Evolutionary conservation across 2,888 invertebrate species (phyloP).

Genomic region (Onchidella celtica): DNA sequence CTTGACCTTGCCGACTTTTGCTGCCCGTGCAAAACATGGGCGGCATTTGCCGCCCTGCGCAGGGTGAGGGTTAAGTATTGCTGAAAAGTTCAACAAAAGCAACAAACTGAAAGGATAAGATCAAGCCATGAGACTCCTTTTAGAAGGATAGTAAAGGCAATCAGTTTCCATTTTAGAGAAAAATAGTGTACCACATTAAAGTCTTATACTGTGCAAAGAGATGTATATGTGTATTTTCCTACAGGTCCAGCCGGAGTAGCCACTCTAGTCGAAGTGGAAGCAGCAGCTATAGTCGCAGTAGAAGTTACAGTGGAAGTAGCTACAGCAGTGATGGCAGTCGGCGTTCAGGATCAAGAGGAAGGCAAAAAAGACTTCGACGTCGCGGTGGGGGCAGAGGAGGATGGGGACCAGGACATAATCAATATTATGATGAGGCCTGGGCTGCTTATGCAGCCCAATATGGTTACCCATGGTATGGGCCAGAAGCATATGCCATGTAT

Average conservation of each 20-base stretch:
- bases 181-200: too few species aligned
- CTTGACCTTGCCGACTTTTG: too few species aligned
- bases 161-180: too few species aligned
- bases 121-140: too few species aligned
- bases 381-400: constrained; percentile 33
- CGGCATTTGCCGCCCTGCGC: too few species aligned
- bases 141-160: too few species aligned
- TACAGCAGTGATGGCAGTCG: constrained; percentile 23
- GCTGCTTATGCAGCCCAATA: constrained; percentile 40
- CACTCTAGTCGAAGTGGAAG: background rate
- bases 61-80: too few species aligned
- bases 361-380: constrained; percentile 43
- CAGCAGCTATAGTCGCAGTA: constrained; percentile 21
- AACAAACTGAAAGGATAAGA: too few species aligned
- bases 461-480: constrained; percentile 48
- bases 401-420: constrained; percentile 11
- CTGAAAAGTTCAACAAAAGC: too few species aligned
- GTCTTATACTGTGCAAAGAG: too few species aligned
- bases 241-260: background rate
- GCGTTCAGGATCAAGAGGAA: constrained; percentile 52
- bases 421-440: constrained; percentile 40
- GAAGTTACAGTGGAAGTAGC: constrained; percentile 23
- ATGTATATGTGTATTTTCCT: too few species aligned
- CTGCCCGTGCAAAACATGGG: too few species aligned
- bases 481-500: constrained; percentile 43